A percentile compares a stretch with the other conserved stretches of the same genome.
Conservation (phyloP, 2,888 invertebrate genomes). For the Himalopsyche kuldschensis region DNA sequence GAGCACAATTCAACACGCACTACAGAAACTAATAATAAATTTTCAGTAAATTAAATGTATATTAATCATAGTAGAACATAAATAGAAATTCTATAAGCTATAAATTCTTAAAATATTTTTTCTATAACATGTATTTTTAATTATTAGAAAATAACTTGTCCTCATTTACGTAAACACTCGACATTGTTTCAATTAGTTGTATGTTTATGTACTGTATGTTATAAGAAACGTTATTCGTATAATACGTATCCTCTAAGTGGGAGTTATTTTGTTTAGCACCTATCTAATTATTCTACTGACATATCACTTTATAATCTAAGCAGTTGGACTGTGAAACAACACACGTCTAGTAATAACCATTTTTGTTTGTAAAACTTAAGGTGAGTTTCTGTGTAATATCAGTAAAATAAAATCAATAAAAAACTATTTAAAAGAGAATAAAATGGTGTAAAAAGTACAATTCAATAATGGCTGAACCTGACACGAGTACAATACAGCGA, state of each 20-base stretch:
- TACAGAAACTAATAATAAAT: no score
- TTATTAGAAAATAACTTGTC: no score
- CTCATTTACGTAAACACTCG: neutral
- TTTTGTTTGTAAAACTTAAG: neutral
- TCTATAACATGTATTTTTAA: no score
- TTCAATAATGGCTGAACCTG: slow-evolving; percentile 22
- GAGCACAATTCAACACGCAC: no score
- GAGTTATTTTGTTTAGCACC: neutral
- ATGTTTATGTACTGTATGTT: neutral
- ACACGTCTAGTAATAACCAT: neutral
- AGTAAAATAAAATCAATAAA: neutral
- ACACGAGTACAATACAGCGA: slow-evolving; percentile 50
- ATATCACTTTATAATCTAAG: neutral
- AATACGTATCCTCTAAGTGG: neutral
- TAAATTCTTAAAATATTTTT: no score
- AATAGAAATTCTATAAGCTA: no score
- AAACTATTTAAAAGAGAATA: neutral
- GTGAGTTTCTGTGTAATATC: neutral
- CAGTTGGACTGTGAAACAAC: neutral
- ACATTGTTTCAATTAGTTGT: neutral
- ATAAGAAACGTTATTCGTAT: neutral
- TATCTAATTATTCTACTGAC: neutral
- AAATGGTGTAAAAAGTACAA: neutral
- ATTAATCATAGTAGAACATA: no score
- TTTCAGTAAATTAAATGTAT: no score